phyloP scores from a whole-genome alignment of 2,113 vertebrate species.

The Microtus montanus region DNA sequence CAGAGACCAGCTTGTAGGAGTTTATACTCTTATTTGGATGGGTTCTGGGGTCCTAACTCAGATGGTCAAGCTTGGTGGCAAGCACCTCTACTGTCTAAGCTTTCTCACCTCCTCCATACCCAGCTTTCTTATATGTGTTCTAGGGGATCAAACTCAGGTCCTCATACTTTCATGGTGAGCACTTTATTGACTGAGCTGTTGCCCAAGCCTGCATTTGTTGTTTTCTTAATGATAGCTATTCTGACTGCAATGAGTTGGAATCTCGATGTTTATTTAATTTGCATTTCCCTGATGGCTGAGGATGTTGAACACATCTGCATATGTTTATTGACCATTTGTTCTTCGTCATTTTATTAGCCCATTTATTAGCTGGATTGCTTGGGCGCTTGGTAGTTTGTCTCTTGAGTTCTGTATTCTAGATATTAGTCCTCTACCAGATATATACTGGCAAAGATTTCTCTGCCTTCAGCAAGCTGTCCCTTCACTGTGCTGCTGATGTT shows the following conservation, averaged over 20 bases:
- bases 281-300: neutral
- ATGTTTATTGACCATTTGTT: neutral
- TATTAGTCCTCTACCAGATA: neutral
- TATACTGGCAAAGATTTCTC: neutral
- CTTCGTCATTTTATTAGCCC: neutral
- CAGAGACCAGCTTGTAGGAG: neutral
- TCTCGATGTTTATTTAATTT: neutral
- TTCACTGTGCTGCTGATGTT: neutral
- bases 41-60: neutral
- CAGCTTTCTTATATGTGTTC: neutral
- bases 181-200: neutral
- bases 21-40: neutral
- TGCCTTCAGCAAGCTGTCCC: neutral
- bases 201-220: neutral
- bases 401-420: neutral
- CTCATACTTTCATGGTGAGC: neutral
- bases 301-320: neutral
- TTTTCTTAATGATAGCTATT: neutral
- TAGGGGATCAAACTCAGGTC: neutral
- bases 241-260: neutral
- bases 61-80: neutral
- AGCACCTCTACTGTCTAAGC: neutral
- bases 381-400: neutral
- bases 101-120: neutral
- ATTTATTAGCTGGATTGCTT: neutral